Evolutionary conservation across 2,888 invertebrate genomes (phyloP), one percentile per base, ranked within the genome.

Genomic region (Panorpa germanica): DNA sequence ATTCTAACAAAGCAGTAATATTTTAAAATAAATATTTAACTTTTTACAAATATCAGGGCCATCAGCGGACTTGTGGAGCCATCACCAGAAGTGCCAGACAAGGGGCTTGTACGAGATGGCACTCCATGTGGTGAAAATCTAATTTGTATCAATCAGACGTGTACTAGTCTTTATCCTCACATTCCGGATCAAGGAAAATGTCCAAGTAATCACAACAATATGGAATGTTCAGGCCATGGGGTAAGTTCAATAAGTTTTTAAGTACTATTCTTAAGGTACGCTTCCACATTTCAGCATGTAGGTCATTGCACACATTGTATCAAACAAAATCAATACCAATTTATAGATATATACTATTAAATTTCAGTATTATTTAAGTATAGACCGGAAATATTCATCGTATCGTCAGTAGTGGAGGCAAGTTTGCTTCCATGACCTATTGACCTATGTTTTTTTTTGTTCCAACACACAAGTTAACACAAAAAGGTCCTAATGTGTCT

Each of bases 191-290:
- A 75, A 57, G 76, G 74, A 40, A 78, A 75, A 52, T 95, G 95
- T 57, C 90, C 91, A 36, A 77, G 73, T 40, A 90, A 85, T 53
- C 78, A 81, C 53, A 72, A 75, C 51, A 81, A 76, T 47, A 61
- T 74, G 43, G 83, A 90, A 51, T 98, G 96, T 60, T 93, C 93
- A 34, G 85, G 82, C 37, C 78, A 81, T 59, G 96, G 96, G 63
- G 95, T 93, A 59, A 75, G 82, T 72, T n/a, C 3, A 30, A 10
- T 13, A 3, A 28, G 18, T 15, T 19, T 10, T 15, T 16, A 10
- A 15, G 15, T 15, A 22, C 24, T 35, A 14, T 7, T 7, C 14
- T 16, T 27, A 10, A 27, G 22, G 20, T 19, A 22, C 16, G 10
- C 7, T 18, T 9, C n/a, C n/a, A n/a, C n/a, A n/a, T n/a, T n/a